Base-by-base conservation (phyloP, 2,888 invertebrate species). In the Belgica antarctica region DNA sequence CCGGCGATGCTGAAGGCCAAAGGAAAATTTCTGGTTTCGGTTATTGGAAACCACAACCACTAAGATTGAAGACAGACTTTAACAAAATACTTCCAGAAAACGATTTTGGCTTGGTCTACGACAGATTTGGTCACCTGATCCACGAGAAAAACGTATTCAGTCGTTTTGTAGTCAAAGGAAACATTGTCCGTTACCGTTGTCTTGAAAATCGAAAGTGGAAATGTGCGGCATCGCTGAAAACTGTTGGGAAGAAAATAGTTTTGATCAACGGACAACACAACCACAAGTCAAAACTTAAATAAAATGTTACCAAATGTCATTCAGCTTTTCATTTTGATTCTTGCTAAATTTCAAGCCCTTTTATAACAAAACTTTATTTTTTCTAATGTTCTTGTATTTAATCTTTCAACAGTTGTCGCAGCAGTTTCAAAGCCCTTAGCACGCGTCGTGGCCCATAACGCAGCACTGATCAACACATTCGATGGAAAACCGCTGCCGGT, bases 161-260 rank as follows among this genome's bases (percentile, higher is more conserved):
- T 31, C 31, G 62, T 1, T 8, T 24, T 5, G 15, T 34, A 25
- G 22, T 62, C 17, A 22, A 24, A 1, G 34, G 34, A 0, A 77
- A 75, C 52, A 70, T 75, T 22, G 76, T 77, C 1, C 73, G 76
- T 46, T 80, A 80, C 79, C 77, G 78, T 1, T 80, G 80, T 71
- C 73, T 74, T 0, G 74, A 73, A 10, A 76, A 78, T 41, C 74
- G 74, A 19, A 78, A 76, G 72, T 71, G 72, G 1, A 75, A 75
- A 47, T 80, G 80, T 71, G 72, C 75, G 1, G 76, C 77, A 0
- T 72, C 73, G 0, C 73, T 80, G 68, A 77, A 76, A 31, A 80
- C 79, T 1, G 75, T 74, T 46, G 75, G 75, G 1, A 80, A 79
- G 72, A 1, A 72, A 1, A 74, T 77, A 2, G 72, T 75, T 10